Evolutionary conservation across 2,888 invertebrate species (phyloP), one percentile per base, ranked within the genome.

Genomic region (Cylindroiulus punctatus): DNA sequence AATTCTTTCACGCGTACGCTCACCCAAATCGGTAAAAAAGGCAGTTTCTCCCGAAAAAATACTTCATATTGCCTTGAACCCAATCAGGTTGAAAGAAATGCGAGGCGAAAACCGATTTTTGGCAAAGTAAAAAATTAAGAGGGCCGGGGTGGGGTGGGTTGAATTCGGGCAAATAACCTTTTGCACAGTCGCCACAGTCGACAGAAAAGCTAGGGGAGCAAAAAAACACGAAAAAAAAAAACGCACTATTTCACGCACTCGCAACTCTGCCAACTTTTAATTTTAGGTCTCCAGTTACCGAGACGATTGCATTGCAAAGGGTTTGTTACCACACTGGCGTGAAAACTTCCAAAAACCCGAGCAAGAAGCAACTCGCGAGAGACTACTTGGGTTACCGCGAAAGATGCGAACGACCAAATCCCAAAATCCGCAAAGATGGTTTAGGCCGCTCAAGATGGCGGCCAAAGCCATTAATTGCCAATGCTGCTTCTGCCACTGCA

Each of bases 31-130:
- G 65, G 65, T 8, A 26, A 26, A 52, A 65, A 44, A 26, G 26
- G 65, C 65, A 26, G n/a, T 65, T 52, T 65, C 65, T 65, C 65
- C 26, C 10, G 65, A 65, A 65, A n/a, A 65, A 65, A 65, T 26
- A 65, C 26, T 65, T 65, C 65, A 26, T 65, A 65, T 65, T 65
- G 65, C 65, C 65, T 65, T 65, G 65, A 65, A 65, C 65, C 65
- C 65, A 65, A 65, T 65, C 65, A 65, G 26, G 65, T 65, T 65
- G 65, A 65, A 65, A 65, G 65, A 65, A 65, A 26, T 26, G 65
- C 65, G 65, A 65, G 65, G 65, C 65, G 65, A 65, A n/a, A 65
- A 65, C 65, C 65, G 65, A 65, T 65, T 65, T 36, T 82, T 82
- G 42, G 82, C 22, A 82, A 82, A 82, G 82, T 40, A 82, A n/a